phyloP scores from a whole-genome alignment of 1,140 invertebrate genomes.

The Lepidotrigona ventralis region DNA sequence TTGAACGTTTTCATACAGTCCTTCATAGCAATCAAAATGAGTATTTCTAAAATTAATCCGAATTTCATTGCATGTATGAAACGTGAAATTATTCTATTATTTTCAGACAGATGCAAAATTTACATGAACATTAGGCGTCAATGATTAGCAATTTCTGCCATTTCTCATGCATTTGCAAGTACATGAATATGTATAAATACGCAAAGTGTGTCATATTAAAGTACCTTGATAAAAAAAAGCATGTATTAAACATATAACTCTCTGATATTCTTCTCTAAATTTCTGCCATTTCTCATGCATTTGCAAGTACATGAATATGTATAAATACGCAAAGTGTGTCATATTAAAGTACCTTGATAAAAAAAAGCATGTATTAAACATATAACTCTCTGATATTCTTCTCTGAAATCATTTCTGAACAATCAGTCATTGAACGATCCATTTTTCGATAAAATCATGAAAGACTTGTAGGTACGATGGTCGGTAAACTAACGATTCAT shows the following conservation, averaged over 20 bases:
- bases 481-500: too few species aligned
- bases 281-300: conserved; percentile 1
- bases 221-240: neutral
- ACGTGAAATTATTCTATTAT: neutral
- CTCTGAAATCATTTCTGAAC: neutral
- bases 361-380: neutral
- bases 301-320: neutral
- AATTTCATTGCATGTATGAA: neutral
- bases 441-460: neutral
- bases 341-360: neutral
- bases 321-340: neutral
- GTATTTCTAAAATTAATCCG: neutral
- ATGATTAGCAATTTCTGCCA: neutral
- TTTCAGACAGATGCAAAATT: neutral
- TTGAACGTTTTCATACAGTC: too few species aligned
- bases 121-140: neutral
- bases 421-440: neutral
- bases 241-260: too few species aligned
- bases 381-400: neutral
- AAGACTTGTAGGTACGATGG: too few species aligned
- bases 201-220: neutral
- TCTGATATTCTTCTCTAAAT: too few species aligned
- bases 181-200: neutral
- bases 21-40: neutral
- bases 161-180: conserved; percentile 8